Evolutionary conservation across 2,113 vertebrate species (phyloP), one percentile per base, ranked within the genome.

Genomic region (Polyodon spathula): DNA sequence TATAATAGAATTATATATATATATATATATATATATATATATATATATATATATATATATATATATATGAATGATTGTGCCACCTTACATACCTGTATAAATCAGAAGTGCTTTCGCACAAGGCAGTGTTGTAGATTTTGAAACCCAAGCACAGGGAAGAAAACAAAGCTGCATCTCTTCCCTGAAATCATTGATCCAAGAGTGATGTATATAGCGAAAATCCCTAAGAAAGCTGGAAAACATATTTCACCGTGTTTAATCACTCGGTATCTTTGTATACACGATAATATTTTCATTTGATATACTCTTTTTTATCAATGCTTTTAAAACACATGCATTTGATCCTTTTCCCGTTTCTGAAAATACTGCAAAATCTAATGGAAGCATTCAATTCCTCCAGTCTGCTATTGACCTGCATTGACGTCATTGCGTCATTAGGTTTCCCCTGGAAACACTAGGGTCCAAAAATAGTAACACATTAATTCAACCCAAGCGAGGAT

Each of bases 391-490:
- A 88, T 86, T 88, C 88, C 82, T 81, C 84, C 86, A 89, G 86
- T 86, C 89, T 81, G 89, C 88, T 73, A 83, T 86, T 92, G 90
- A 92, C 91, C 90, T 88, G 89, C 89, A 92, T 90, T 93, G 91
- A 93, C 91, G 91, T 93, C 91, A 93, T 87, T 92, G 90, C 91
- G 90, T 92, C 91, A 93, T 90, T 89, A 92, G 90, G 91, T 90
- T 90, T 92, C 90, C 89, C 89, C 89, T 90, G 88, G 91, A 92
- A 93, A 93, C 91, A 91, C 91, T 86, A 87, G 85, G 77, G 76
- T 78, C 89, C 88, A 87, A 74, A 90, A 90, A 93, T 92, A 91
- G 91, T 83, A 90, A 86, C 86, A 86, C 86, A 86, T 90, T 88
- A 87, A 88, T 88, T 88, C 90, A 86, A 82, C 82, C 81, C 71